phyloP scores from a whole-genome alignment of 2,113 vertebrate genomes.

The Echinops telfairi region DNA sequence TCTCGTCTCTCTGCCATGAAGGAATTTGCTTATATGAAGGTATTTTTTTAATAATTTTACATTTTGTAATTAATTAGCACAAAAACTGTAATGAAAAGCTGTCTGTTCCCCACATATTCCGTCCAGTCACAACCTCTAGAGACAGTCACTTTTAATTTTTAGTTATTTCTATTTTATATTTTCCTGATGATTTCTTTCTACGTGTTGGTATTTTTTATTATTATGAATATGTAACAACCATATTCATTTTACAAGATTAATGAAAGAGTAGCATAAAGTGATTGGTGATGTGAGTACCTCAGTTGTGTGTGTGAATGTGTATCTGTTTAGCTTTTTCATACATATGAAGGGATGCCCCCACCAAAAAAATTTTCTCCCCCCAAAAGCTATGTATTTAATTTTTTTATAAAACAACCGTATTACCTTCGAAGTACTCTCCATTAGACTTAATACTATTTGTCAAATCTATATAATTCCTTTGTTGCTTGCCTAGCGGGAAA shows the following conservation, averaged over 20 bases:
- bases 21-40: constrained; percentile 99
- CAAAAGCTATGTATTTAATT: too few species aligned
- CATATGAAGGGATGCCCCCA: too few species aligned
- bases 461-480: too few species aligned
- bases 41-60: constrained; percentile 80
- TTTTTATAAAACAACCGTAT: too few species aligned
- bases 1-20: constrained; percentile 98
- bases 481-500: too few species aligned
- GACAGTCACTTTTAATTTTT: neutral
- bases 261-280: neutral
- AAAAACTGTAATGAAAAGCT: neutral
- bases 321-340: neutral
- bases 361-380: too few species aligned
- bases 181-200: constrained; percentile 26
- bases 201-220: neutral
- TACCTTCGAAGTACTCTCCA: too few species aligned
- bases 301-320: neutral
- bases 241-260: neutral
- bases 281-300: neutral
- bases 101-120: neutral
- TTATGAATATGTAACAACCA: constrained; percentile 33
- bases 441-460: too few species aligned
- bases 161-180: constrained; percentile 14
- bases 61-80: constrained; percentile 32
- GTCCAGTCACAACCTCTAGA: neutral